Evolutionary conservation across 2,113 vertebrate genomes (phyloP), one percentile per base, ranked within the genome.

Genomic region (Sylvilagus bachmani): DNA sequence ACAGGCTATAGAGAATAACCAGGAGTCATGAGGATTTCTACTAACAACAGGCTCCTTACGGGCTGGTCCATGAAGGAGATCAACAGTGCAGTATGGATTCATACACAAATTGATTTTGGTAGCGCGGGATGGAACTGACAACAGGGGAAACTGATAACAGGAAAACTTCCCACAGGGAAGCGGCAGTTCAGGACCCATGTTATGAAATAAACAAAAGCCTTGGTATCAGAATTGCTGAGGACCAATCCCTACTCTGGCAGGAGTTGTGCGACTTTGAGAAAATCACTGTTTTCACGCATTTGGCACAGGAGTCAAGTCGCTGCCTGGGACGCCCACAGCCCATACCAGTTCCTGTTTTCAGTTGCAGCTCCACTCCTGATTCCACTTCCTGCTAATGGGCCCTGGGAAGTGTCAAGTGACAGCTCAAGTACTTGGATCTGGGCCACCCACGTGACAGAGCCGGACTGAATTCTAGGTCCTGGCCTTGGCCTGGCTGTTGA

Each of bases 11-110:
- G 51, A 53, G n/a, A 80, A 70, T 49, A 49, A 82, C 36, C 44
- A 53, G 53, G 16, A 88, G 29, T 58, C 92, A 5, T 86, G 67
- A 89, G 51, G 36, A 80, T 71, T 93, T 89, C 70, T 31, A 86
- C 36, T 69, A 71, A 89, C 38, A 70, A 61, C 62, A 33, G 25
- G 24, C 86, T 71, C 38, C 89, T 69, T 55, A 58, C 66, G 19
- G 29, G 13, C 27, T 33, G 29, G 27, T 33, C 88, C n/a, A 11
- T 74, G 51, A 80, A 74, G 91, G 73, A 91, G 25, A 89, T 17
- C 51, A 80, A 74, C 3, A 75, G 75, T 31, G 86, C 27, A 31
- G 7, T 19, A 84, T 0, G 94, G 62, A 80, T n/a, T 55, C 31
- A 33, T 77, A 94, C 51, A 24, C 51, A n/a, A 86, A 58, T 33